phyloP scores from a whole-genome alignment of 2,888 invertebrate genomes.

The Ormyrus nitidulus region DNA sequence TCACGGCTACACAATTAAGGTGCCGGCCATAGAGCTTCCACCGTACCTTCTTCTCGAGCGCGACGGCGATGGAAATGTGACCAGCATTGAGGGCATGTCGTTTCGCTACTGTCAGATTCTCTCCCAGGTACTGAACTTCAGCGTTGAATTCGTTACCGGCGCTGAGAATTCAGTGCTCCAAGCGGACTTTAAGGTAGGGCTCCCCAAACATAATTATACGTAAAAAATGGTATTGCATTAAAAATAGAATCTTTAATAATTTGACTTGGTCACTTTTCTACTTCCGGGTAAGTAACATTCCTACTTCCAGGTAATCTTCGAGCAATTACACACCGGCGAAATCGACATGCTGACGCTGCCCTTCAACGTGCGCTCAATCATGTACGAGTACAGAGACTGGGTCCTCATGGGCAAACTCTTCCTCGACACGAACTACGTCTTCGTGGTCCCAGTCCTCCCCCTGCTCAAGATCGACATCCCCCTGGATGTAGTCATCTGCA shows the following conservation, averaged over 20 bases:
- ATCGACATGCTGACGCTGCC: slow-evolving; percentile 17
- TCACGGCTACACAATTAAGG: background rate
- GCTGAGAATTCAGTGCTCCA: background rate
- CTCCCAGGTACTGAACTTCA: slow-evolving; percentile 1
- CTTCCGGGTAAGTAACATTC: too few relatives aligned
- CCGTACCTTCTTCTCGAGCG: background rate
- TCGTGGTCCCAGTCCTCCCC: slow-evolving; percentile 1
- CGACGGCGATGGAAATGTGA: background rate
- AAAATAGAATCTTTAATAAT: too few relatives aligned
- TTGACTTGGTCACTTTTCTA: too few relatives aligned
- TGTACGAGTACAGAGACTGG: slow-evolving; percentile 12
- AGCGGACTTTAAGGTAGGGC: background rate
- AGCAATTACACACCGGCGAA: background rate
- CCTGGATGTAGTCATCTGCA: background rate
- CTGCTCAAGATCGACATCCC: background rate
- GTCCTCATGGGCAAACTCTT: slow-evolving; percentile 17
- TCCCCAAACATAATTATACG: too few relatives aligned
- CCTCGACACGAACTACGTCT: slow-evolving; percentile 21
- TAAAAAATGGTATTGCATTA: too few relatives aligned
- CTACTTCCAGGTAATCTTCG: background rate
- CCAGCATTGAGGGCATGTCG: slow-evolving; percentile 1
- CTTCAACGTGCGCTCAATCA: slow-evolving; percentile 21
- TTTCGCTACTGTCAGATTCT: slow-evolving; percentile 4
- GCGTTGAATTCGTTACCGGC: background rate
- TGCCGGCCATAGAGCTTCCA: slow-evolving; percentile 17